Percentiles rank a stretch among this genome's conserved stretches.
Conservation (phyloP, 2,113 vertebrate genomes). For the Heterochromis multidens region DNA sequence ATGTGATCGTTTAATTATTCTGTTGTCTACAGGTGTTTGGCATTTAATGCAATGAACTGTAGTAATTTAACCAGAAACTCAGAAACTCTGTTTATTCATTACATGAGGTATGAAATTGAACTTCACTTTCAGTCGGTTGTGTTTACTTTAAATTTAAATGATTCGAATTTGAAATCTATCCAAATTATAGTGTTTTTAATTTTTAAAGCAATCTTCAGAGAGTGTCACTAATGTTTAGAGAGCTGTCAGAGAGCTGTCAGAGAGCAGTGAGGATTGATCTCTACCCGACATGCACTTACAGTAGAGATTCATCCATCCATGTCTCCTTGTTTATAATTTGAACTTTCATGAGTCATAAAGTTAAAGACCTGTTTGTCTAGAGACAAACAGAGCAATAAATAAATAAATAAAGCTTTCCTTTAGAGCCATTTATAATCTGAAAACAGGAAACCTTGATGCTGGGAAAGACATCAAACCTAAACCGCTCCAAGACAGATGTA, state of each 20-base stretch:
- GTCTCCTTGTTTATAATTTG: not conserved
- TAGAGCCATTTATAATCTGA: not conserved
- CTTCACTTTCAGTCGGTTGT: not conserved
- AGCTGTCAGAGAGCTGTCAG: not conserved
- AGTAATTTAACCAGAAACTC: too few relatives aligned
- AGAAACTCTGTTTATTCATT: too few relatives aligned
- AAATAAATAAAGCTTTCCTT: not conserved
- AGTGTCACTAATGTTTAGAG: not conserved
- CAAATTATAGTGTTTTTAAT: not conserved
- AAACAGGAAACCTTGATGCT: constrained; percentile 26
- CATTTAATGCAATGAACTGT: not conserved
- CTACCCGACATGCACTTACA: not conserved
- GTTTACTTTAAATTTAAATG: not conserved
- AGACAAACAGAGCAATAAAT: not conserved
- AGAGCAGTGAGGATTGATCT: not conserved
- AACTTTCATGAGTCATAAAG: not conserved
- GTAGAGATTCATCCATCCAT: not conserved
- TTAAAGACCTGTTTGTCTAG: not conserved
- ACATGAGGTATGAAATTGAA: not conserved
- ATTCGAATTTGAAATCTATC: not conserved
- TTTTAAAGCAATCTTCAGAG: not conserved
- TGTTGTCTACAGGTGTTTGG: not conserved
- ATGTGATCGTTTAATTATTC: not conserved
- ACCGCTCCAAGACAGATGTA: not conserved
- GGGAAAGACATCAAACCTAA: constrained; percentile 34